Conservation (phyloP, 2,888 invertebrate genomes). For the Dolichopus griseipennis region DNA sequence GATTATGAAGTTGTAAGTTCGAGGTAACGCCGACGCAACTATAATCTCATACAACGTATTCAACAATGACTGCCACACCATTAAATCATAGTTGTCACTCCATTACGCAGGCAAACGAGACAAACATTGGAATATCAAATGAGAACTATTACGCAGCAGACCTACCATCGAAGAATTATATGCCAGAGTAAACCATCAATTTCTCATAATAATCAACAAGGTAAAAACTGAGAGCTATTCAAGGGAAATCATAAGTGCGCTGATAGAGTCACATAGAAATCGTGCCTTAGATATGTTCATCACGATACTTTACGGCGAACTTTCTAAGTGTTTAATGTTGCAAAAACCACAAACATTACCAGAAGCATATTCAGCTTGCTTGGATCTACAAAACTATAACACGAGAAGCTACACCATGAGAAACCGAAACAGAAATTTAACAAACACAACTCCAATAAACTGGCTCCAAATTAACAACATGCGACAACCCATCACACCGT, state of each 20-base stretch:
- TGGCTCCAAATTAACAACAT: neutral
- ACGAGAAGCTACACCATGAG: neutral
- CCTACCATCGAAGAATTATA: too few species aligned
- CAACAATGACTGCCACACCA: neutral
- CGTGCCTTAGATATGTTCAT: constrained; percentile 18
- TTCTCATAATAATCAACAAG: too few species aligned
- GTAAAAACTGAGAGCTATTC: too few species aligned
- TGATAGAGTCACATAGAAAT: too few species aligned
- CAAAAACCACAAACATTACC: constrained; percentile 2
- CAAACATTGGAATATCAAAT: constrained; percentile 23
- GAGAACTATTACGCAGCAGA: constrained; percentile 15
- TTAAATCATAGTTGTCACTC: constrained; percentile 7
- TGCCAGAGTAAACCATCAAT: too few species aligned
- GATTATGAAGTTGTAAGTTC: too few species aligned
- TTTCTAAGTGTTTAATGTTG: too few species aligned
- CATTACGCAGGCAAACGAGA: constrained; percentile 25
- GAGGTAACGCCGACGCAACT: too few species aligned
- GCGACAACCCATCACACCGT: neutral
- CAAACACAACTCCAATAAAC: neutral
- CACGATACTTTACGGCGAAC: constrained; percentile 16
- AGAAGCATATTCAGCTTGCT: constrained; percentile 18
- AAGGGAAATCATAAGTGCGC: constrained; percentile 14
- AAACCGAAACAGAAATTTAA: neutral
- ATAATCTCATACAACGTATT: too few species aligned
- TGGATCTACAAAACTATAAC: neutral